Evolutionary conservation across 1,140 invertebrate genomes (phyloP), one percentile per base, ranked within the genome.

Genomic region (Phymorhynchus buccinoides): DNA sequence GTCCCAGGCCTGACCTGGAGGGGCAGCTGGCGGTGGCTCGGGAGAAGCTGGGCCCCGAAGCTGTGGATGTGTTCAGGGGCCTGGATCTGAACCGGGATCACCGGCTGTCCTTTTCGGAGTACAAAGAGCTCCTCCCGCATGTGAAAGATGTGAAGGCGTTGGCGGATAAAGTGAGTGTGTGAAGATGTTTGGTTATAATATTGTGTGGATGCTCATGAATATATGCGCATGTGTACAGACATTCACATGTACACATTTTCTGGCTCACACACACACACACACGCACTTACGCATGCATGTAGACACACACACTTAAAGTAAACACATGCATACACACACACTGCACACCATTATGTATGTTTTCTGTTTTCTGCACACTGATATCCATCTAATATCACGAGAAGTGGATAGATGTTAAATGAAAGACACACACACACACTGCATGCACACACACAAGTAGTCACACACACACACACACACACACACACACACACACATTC

Each of bases 51-150:
- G 91, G 91, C 16, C 80, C 88, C 32, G 88, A 87, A 48, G 90
- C 90, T 0, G 87, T 90, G 18, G 86, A 84, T 27, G 82, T 90
- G 44, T 91, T 91, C 80, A 84, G 52, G 9, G 81, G 87, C 56
- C 89, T 89, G 87, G 91, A 92, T 68, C 52, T 87, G 14, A 85
- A 91, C 80, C 84, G 84, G 75, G 90, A 92, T 86, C 87, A 87
- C 14, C 84, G 89, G 14, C 77, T 92, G 30, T 90, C 90, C 4
- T 75, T 90, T n/a, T 85, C 85, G 22, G 91, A 92, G 81, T 92
- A 88, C 89, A 90, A 89, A 77, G 87, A 89, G 12, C 78, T 73
- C 37, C 37, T 62, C 27, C 32, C 42, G 9, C 66, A 82, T 12
- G n/a, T 77, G 42, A 52, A 73, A 56, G 42, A 68, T 80, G 18